Evolutionary conservation across 2,113 vertebrate species (phyloP).

Genomic region (Anarhynchus alexandrinus): DNA sequence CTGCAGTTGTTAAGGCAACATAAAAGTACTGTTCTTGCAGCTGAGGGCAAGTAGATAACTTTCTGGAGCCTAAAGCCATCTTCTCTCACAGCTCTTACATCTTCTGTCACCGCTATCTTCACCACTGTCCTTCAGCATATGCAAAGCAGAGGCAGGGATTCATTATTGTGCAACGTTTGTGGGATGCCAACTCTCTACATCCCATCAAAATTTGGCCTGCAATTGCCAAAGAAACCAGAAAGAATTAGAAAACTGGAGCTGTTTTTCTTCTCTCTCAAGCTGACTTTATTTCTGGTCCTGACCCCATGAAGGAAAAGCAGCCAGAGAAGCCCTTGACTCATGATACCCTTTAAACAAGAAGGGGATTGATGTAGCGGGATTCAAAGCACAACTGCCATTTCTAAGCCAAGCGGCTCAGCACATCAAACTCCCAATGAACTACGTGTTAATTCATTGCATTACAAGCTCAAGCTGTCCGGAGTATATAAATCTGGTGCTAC

Average conservation of each 20-base stretch:
- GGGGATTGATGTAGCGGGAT: background rate
- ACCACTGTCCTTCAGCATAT: background rate
- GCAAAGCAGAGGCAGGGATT: background rate
- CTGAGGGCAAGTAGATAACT: background rate
- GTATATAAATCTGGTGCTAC: background rate
- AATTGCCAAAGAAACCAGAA: background rate
- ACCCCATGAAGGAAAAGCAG: background rate
- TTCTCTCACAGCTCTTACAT: background rate
- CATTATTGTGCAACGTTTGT: fast-evolving
- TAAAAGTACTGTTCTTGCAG: background rate
- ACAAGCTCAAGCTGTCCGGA: background rate
- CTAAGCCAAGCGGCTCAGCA: background rate
- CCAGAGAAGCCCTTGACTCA: background rate
- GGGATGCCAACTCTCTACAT: background rate
- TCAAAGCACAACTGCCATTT: background rate
- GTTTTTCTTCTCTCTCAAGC: background rate
- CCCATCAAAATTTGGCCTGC: background rate
- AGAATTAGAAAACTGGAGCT: background rate
- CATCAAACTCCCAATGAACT: background rate
- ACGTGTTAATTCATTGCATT: background rate
- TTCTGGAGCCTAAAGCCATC: background rate
- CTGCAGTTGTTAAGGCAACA: background rate
- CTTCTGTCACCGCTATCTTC: background rate
- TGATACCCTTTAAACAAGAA: background rate
- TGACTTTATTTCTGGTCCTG: background rate